Evolutionary conservation across 2,797 vertebrate genomes (phyloP).

Genomic region (Eurystomus glaucurus): DNA sequence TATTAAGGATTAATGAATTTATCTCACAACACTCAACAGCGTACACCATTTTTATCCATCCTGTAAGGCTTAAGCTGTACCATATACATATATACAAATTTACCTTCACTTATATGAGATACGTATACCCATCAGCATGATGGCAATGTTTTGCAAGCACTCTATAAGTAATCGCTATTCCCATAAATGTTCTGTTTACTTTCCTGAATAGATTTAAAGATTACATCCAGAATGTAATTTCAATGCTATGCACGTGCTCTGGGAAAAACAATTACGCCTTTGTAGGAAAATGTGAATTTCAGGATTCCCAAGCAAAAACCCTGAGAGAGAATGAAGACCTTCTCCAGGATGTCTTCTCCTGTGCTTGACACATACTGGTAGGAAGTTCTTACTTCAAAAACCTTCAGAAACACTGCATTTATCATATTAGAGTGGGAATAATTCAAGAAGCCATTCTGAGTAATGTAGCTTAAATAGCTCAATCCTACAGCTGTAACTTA

Average conservation of each 20-base stretch:
- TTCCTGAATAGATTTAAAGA: not conserved
- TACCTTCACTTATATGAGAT: not conserved
- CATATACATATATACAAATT: not conserved
- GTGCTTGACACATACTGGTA: not conserved
- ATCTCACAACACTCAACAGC: not conserved
- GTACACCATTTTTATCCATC: not conserved
- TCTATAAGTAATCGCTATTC: not conserved
- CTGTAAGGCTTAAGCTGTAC: not conserved
- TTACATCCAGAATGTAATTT: not conserved
- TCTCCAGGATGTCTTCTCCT: not conserved
- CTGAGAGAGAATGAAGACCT: fast-evolving
- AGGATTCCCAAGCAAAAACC: not conserved
- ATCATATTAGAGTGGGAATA: not conserved
- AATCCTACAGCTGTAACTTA: not conserved
- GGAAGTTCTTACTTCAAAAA: not conserved
- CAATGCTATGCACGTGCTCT: not conserved
- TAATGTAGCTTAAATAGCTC: not conserved
- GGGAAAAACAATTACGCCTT: not conserved
- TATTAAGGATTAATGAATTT: not conserved
- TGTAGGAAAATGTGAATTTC: not conserved
- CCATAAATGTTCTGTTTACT: not conserved
- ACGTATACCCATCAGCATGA: not conserved
- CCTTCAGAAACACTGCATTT: not conserved
- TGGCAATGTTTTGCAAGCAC: not conserved
- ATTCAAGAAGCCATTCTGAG: not conserved